phyloP scores from a whole-genome alignment of 2,888 invertebrate genomes.

The Noctua fimbriata region DNA sequence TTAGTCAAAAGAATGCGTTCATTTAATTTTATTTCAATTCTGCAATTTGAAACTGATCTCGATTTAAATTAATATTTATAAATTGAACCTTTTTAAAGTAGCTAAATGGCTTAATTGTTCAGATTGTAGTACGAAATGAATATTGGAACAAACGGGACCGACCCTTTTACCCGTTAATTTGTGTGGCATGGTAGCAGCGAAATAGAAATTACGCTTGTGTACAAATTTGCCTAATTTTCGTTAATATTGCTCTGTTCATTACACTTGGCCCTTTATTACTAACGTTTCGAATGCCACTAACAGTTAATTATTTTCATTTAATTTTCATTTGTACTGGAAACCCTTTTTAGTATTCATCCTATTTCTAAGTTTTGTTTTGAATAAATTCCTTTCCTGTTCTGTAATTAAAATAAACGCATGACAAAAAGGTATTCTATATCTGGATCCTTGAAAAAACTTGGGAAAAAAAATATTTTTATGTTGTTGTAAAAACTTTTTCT shows the following conservation, averaged over 20 bases:
- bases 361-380: constrained; percentile 53
- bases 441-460: not conserved
- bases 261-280: constrained; percentile 75
- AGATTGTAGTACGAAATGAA: constrained; percentile 65
- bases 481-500: not conserved
- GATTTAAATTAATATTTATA: constrained; percentile 53
- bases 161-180: constrained; percentile 71
- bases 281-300: constrained; percentile 75
- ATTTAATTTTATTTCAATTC: constrained; percentile 5
- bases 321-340: constrained; percentile 68
- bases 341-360: constrained; percentile 62
- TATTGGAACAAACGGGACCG: constrained; percentile 64
- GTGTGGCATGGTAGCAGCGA: constrained; percentile 74
- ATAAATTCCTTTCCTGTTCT: constrained; percentile 44
- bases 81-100: constrained; percentile 37
- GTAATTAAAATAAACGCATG: not conserved
- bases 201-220: constrained; percentile 79
- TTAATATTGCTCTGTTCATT: constrained; percentile 80
- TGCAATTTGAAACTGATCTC: constrained; percentile 11
- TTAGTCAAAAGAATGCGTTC: not conserved
- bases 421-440: not conserved
- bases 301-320: constrained; percentile 77
- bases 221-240: constrained; percentile 80
- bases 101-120: constrained; percentile 60
- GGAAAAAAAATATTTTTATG: not conserved